Conservation (phyloP, 2,797 vertebrate genomes). For the Phataginus tetradactyla region DNA sequence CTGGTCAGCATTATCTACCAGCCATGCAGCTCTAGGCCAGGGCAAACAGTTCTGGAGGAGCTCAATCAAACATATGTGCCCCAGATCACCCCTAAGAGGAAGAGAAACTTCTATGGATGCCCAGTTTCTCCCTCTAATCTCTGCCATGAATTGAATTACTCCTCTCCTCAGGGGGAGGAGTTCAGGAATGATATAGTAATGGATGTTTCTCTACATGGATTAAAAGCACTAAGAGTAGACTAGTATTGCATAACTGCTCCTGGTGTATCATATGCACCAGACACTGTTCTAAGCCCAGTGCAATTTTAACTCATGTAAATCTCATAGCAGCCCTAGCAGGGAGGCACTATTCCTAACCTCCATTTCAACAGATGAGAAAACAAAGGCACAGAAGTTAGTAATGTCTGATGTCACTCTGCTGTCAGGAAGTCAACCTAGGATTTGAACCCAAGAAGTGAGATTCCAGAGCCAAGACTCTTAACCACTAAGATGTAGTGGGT, state of each 20-base stretch:
- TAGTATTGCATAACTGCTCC: neutral
- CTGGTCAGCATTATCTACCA: neutral
- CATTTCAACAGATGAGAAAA: neutral
- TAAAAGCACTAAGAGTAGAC: neutral
- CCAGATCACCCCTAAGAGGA: neutral
- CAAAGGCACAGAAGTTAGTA: neutral
- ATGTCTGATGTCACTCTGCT: neutral
- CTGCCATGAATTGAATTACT: neutral
- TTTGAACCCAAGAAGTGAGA: neutral
- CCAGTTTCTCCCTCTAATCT: neutral
- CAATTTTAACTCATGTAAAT: neutral
- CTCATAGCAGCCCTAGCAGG: neutral
- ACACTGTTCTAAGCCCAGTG: neutral
- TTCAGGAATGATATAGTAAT: neutral
- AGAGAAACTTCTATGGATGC: neutral
- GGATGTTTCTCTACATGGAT: neutral
- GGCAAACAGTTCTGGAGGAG: neutral
- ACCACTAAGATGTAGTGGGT: neutral
- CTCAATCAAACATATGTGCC: neutral
- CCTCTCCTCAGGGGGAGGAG: neutral
- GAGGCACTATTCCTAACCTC: neutral
- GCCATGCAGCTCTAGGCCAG: neutral
- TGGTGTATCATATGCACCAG: neutral
- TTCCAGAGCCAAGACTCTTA: neutral
- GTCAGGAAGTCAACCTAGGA: neutral